Evolutionary conservation across 2,888 invertebrate genomes (phyloP).

Genomic region (Eucriotettix oculatus): DNA sequence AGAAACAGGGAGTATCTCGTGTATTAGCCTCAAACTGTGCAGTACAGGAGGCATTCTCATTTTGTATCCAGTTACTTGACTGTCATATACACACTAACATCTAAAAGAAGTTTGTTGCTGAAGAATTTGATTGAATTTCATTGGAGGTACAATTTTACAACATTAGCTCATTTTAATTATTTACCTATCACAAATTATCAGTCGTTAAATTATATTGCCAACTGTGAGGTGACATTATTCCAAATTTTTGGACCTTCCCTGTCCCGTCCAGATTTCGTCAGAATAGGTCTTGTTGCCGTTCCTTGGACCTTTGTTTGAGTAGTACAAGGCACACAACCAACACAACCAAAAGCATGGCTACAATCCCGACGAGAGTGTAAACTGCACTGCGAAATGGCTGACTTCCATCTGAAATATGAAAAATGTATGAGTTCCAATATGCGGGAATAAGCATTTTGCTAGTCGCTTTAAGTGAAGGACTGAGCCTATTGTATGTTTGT

Average conservation of each 20-base stretch:
- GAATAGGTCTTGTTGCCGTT: slow-evolving; percentile 21
- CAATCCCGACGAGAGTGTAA: slow-evolving; percentile 39
- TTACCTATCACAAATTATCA: background rate
- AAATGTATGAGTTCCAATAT: background rate
- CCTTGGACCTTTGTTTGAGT: slow-evolving; percentile 27
- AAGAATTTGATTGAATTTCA: too few species aligned
- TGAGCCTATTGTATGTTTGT: too few species aligned
- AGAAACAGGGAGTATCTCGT: too few species aligned
- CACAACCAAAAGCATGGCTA: slow-evolving; percentile 31
- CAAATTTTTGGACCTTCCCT: slow-evolving; percentile 1
- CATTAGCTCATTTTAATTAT: too few species aligned
- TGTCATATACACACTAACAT: too few species aligned
- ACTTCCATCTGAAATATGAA: slow-evolving; percentile 22
- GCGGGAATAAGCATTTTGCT: too few species aligned
- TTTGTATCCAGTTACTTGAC: too few species aligned
- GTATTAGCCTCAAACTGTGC: too few species aligned
- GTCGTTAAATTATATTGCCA: background rate
- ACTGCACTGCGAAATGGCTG: slow-evolving; percentile 39
- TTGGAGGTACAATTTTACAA: too few species aligned
- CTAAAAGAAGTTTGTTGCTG: too few species aligned
- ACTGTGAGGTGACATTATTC: background rate
- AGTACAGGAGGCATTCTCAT: too few species aligned
- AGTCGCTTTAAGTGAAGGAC: too few species aligned
- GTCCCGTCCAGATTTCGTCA: slow-evolving; percentile 16
- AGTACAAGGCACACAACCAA: slow-evolving; percentile 35